Evolutionary conservation across 2,888 invertebrate genomes (phyloP), one percentile per base, ranked within the genome.

Genomic region (Agonopterix alstromeriana): DNA sequence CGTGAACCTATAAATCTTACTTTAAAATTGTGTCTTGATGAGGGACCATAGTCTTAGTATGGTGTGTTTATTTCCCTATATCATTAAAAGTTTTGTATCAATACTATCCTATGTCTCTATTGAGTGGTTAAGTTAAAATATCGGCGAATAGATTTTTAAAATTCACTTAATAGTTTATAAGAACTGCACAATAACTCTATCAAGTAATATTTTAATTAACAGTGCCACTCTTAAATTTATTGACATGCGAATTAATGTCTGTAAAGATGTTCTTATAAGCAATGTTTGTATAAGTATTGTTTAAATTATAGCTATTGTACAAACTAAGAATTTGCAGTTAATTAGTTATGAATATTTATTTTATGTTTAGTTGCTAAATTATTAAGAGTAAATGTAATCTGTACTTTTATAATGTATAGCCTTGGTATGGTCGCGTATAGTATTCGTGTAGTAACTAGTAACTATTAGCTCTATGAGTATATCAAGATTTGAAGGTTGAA

Each of bases 401-500:
- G 46, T 55, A 60, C 53, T 57, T 64, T 63, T 63, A 51, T 61
- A 64, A 41, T 12, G 17, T 49, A 43, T 57, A 48, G 60, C 56
- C 58, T 57, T 55, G 51, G 45, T 45, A 49, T 50, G 47, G 50
- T 50, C 49, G 45, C 35, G 38, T 40, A 49, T 50, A 54, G 49
- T 55, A 52, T 54, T 56, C 53, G 56, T 53, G 48, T 60, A 59
- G 57, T 56, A 50, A 44, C 36, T 51, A 47, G 46, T 12, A 56
- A 27, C 27, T 27, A 27, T 27, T 60, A 63, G 60, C 54, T 57
- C 65, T 38, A 38, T 27, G 27, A 27, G 38, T 72, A 69, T 66
- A 67, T 73, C 67, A 74, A 70, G 78, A 81, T 73, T 72, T 75
- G 79, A 87, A 82, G 87, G 87, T 88, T 88, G 87, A 87, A 86